These are phyloP conservation scores for Tetraodon nigroviridis DNA, from an alignment of 2,113 vertebrate genomes.

Conservation along the genomic window DNA sequence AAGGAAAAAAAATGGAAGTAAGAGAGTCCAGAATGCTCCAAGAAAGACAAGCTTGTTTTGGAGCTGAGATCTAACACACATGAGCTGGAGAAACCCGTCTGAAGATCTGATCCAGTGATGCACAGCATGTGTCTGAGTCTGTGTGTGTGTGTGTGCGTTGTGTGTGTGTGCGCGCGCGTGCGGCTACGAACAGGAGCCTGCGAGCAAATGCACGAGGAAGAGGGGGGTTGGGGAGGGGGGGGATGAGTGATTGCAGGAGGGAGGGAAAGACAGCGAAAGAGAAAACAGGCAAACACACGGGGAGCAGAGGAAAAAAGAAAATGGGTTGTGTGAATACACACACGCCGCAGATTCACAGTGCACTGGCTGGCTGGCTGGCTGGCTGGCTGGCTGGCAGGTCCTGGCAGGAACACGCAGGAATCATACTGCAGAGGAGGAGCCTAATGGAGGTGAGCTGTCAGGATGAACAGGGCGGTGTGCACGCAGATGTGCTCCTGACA, in stretches of 20 bases:
- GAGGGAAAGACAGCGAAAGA: conserved; percentile 62
- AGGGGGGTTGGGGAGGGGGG: conserved; percentile 19
- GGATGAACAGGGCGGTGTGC: conserved; percentile 38
- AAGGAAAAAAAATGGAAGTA: conserved; percentile 25
- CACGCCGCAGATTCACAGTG: conserved; percentile 33
- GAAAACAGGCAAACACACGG: conserved; percentile 35
- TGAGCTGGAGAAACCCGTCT: conserved; percentile 56
- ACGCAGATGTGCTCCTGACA: conserved; percentile 34
- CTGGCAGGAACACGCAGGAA: conserved; percentile 61
- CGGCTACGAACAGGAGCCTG: conserved; percentile 47
- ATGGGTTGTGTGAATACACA: no score
- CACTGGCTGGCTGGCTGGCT: not conserved
- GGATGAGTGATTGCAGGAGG: conserved; percentile 47
- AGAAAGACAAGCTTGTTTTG: conserved; percentile 40
- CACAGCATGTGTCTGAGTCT: conserved; percentile 57
- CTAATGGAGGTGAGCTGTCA: conserved; percentile 66
- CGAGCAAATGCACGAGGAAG: conserved; percentile 58
- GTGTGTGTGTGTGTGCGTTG: conserved; percentile 25
- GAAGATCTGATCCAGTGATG: conserved; percentile 66
- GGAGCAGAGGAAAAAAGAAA: no score
- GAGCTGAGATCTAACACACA: conserved; percentile 45
- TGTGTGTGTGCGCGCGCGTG: conserved; percentile 22
- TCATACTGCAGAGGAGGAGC: conserved; percentile 71
- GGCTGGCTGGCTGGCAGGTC: conserved; percentile 34
- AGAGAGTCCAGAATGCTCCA: conserved; percentile 43